Percentiles rank a stretch among this genome's conserved stretches.
Evolutionary conservation across 2,888 invertebrate species (phyloP).

Genomic region (Scaptomyza flava): DNA sequence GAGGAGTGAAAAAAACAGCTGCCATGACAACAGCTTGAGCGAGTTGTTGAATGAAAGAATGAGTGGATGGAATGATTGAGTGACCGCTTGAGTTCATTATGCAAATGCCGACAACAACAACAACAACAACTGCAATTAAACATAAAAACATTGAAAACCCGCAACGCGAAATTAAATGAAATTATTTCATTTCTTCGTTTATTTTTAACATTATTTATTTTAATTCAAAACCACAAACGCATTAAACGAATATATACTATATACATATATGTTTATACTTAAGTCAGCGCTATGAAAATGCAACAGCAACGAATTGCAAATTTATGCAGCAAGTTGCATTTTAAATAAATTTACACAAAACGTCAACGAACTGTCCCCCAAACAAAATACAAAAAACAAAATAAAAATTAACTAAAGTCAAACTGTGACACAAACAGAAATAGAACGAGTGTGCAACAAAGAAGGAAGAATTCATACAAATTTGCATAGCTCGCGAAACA

Average conservation of each 20-base stretch:
- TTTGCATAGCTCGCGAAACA: slow-evolving; percentile 29
- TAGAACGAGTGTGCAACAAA: slow-evolving; percentile 11
- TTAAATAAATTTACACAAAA: slow-evolving; percentile 43
- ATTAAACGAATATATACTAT: slow-evolving; percentile 7
- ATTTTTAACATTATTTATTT: slow-evolving; percentile 23
- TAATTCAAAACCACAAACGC: slow-evolving; percentile 28
- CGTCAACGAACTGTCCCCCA: slow-evolving; percentile 59
- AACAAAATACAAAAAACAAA: slow-evolving; percentile 29
- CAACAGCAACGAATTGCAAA: slow-evolving; percentile 45
- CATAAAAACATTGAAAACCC: background rate
- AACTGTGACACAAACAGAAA: slow-evolving; percentile 10
- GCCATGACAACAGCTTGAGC: slow-evolving; percentile 53
- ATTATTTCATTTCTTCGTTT: background rate
- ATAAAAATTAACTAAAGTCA: slow-evolving; percentile 10
- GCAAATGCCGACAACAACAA: slow-evolving; percentile 49
- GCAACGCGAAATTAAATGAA: slow-evolving; percentile 11
- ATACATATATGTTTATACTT: slow-evolving; percentile 11
- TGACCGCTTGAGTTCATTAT: slow-evolving; percentile 54
- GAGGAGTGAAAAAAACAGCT: slow-evolving; percentile 6
- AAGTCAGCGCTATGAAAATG: slow-evolving; percentile 59
- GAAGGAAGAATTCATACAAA: slow-evolving; percentile 7
- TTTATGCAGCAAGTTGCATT: slow-evolving; percentile 65
- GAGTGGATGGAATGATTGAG: slow-evolving; percentile 40
- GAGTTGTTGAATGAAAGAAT: slow-evolving; percentile 30
- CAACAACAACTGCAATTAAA: slow-evolving; percentile 14